Evolutionary conservation across 2,797 vertebrate genomes (phyloP), one percentile per base, ranked within the genome.

Genomic region (Sitta carolinensis): DNA sequence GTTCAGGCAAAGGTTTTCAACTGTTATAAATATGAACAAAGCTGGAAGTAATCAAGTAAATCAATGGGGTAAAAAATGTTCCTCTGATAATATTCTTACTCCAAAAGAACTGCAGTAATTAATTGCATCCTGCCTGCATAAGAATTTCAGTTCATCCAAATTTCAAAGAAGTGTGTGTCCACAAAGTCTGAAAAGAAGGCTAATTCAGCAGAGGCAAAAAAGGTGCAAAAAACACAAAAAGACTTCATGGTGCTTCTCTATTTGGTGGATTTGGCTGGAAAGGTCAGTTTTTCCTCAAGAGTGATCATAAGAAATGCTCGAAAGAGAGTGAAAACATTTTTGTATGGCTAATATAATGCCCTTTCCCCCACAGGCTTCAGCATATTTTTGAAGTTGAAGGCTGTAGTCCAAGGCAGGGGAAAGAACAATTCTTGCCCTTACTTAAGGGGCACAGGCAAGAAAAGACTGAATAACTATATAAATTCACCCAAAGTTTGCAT

Each of bases 241-340:
- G 11, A 7, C 38, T 87, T 84, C 43, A 75, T 38, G 48, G 18
- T 55, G 29, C 52, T 82, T 57, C 42, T 89, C 36, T 57, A 1
- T 84, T 52, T 61, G 70, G 62, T 66, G 47, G 54, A 87, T 75
- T 64, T 86, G 55, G 84, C 26, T 51, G 40, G 48, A 87, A 91
- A 95, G 54, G 82, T 82, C 87, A 89, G 51, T 38, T 76, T 92
- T 95, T 89, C 75, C 61, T 91, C 91, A 75, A 93, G 72, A 93
- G 23, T 5, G n/a, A 81, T 68, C 68, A 18, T 43, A 86, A 80
- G 45, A 91, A 95, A 94, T 88, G 73, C 59, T 92, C 58, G 75
- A 55, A 91, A 84, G 76, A 78, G 40, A 51, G 47, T 69, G n/a
- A 93, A 94, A 93, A 84, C 62, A 59, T 66, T 76, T n/a, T 42